Evolutionary conservation across 2,113 vertebrate species (phyloP), one percentile per base, ranked within the genome.

Genomic region (Strigops habroptila): DNA sequence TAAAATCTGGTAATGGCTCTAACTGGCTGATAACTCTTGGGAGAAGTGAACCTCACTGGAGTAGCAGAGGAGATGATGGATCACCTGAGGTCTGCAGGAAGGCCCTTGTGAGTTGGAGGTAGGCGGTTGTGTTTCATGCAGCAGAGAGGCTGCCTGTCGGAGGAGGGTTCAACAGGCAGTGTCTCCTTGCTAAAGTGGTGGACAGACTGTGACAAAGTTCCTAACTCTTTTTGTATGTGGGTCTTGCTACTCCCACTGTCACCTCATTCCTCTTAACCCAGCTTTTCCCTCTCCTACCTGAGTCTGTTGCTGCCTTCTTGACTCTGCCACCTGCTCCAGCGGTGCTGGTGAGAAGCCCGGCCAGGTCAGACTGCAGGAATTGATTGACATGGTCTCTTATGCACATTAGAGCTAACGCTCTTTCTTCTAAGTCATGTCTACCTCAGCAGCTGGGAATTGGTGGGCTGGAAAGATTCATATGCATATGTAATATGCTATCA

Each of bases 391-490:
- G 63, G 24, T 93, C 73, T 81, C 63, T 74, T 30, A 37, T 77
- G 49, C 2, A 4, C 39, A 91, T 12, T 23, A 37, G 46, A 81
- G 51, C 25, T 81, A 39, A 75, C 60, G 60, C 18, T 83, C 46
- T 55, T 76, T 90, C 44, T 83, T 88, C 31, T 22, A 53, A 46
- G 44, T 49, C 30, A 4, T 74, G 37, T 18, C 46, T 78, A 31
- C 57, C 62, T 92, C 48, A 87, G 73, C 48, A 88, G 35, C 43
- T 79, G 74, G 48, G 48, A 95, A 41, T 31, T 65, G 81, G 68
- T 90, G 71, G 63, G 22, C 79, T 91, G 53, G 67, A 86, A 91
- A 68, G 51, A 35, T 89, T 86, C 30, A 31, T 82, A n/a, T 31
- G 35, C 33, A 15, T 78, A 16, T 75, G 37, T 67, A 64, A 86